phyloP scores from a whole-genome alignment of 1,140 invertebrate genomes.

The Panulirus ornatus region DNA sequence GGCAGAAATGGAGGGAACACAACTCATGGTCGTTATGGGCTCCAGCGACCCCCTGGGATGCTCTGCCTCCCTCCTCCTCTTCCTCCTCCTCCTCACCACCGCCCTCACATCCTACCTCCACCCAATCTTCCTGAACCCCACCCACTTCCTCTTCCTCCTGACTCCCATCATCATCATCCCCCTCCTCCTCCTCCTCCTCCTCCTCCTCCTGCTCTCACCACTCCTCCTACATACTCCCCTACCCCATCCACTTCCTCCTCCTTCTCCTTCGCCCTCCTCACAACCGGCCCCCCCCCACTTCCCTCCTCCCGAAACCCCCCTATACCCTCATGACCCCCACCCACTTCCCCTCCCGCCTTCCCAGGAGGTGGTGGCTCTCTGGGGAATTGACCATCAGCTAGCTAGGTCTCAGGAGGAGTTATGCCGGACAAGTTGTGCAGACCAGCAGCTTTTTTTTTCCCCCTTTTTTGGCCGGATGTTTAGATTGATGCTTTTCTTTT shows the following conservation, averaged over 20 bases:
- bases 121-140: not conserved
- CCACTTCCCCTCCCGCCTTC: not conserved
- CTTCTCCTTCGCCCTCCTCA: not conserved
- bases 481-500: too few species aligned
- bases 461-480: too few species aligned
- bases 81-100: not conserved
- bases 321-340: not conserved
- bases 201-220: not conserved
- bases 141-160: not conserved
- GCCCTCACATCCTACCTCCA: not conserved
- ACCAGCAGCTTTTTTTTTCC: not conserved
- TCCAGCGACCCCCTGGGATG: not conserved
- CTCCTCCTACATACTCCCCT: not conserved
- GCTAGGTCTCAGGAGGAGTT: not conserved
- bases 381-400: not conserved
- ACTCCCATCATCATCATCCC: not conserved
- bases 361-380: not conserved
- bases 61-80: not conserved
- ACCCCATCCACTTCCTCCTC: not conserved
- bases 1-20: conserved; percentile 37
- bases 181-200: not conserved
- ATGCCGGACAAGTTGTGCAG: not conserved
- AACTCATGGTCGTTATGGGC: conserved; percentile 39
- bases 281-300: not conserved
- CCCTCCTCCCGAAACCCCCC: not conserved